These are phyloP conservation scores for Pomacea maculata DNA, from an alignment of 1,140 invertebrate genomes.

Conservation along the genomic window DNA sequence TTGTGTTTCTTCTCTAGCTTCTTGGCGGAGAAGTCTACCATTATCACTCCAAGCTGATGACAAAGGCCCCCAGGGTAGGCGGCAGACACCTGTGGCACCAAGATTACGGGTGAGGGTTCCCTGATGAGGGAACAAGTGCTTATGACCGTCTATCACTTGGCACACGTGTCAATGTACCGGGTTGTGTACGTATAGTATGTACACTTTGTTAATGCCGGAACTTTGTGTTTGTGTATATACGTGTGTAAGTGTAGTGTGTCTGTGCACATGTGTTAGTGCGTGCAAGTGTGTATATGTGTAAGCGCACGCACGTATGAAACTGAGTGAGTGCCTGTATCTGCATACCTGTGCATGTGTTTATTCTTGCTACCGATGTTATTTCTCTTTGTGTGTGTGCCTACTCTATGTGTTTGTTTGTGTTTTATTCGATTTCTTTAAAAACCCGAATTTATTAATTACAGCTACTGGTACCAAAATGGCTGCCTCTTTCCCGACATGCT, in stretches of 20 bases:
- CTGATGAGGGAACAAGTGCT: too few relatives aligned
- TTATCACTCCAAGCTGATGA: conserved; percentile 54
- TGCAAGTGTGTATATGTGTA: too few relatives aligned
- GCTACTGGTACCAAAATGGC: conserved; percentile 64
- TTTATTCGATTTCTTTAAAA: not conserved
- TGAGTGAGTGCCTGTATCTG: not conserved
- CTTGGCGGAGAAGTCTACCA: conserved; percentile 54
- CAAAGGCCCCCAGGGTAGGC: conserved; percentile 46
- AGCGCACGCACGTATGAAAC: too few relatives aligned
- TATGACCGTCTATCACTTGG: too few relatives aligned
- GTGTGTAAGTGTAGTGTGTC: not conserved
- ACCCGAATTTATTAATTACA: conserved; percentile 16
- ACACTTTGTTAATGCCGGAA: not conserved
- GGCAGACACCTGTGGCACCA: conserved; percentile 53
- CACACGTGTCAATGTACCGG: too few relatives aligned
- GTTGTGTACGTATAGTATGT: not conserved
- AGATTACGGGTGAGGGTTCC: conserved; percentile 45
- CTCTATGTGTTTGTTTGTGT: not conserved
- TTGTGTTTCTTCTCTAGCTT: conserved; percentile 32
- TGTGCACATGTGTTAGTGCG: not conserved
- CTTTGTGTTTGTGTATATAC: too few relatives aligned
- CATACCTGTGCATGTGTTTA: not conserved
- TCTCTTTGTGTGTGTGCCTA: too few relatives aligned
- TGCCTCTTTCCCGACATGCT: conserved; percentile 60
- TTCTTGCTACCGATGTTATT: too few relatives aligned